Base-by-base conservation (phyloP, 2,888 invertebrate species). In the Papilio demoleus region DNA sequence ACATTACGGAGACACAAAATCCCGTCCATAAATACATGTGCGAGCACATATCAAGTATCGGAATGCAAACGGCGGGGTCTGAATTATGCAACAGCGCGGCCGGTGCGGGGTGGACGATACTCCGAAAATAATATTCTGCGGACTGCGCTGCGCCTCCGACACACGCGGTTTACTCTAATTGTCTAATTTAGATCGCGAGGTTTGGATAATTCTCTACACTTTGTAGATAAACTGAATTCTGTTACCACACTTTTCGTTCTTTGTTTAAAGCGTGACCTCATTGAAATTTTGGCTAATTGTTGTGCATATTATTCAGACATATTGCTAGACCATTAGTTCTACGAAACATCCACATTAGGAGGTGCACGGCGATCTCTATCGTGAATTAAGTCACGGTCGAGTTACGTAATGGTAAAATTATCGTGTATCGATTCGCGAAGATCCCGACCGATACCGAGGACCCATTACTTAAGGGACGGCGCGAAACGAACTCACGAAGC, bases 11-110 rank as follows among this genome's bases (percentile, higher is more conserved):
- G 90, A 91, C 92, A 92, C 92, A 90, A 92, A 92, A 92, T 92
- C 92, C 90, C 87, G 92, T 90, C 90, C 92, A 92, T 92, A 92
- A 92, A 92, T 92, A 92, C 91, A 92, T 92, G 90, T 90, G 90
- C 89, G 90, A 91, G 89, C 91, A 91, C 92, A 91, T 91, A 91
- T 92, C 91, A 90, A 90, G 91, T 92, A 92, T 91, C 90, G 89
- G 90, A 91, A 92, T 91, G 92, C 92, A 91, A 90, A 92, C 91
- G 85, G 88, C 88, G 85, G 86, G 82, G 83, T 87, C 87, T 91
- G 92, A 88, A 92, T 92, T 92, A 92, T 92, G 92, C 92, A 92
- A 91, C 86, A 88, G 89, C 81, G 83, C 83, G 81, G 82, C 84
- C 81, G 84, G 88, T 86, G 86, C 86, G 85, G 87, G 84, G 85